Evolutionary conservation across 2,113 vertebrate species (phyloP).

Genomic region (Ibidorhyncha struthersii): DNA sequence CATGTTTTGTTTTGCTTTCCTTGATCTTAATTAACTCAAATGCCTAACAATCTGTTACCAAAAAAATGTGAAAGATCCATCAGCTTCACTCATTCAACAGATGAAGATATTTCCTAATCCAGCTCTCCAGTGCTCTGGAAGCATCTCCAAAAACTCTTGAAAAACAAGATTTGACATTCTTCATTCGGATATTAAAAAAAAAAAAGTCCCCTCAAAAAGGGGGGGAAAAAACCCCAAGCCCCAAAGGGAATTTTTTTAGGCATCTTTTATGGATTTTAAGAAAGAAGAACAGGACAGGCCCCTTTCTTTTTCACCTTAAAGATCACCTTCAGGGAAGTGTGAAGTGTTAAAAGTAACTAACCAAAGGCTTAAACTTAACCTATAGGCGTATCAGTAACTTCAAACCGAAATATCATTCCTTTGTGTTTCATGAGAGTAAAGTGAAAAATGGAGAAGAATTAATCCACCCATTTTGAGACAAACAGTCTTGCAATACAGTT

Average conservation of each 20-base stretch:
- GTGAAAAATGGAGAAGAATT: background rate
- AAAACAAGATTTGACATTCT: background rate
- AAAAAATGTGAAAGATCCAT: background rate
- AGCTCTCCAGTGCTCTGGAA: background rate
- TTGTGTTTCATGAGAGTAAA: background rate
- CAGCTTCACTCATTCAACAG: background rate
- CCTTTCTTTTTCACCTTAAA: background rate
- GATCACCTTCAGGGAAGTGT: background rate
- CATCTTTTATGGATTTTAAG: background rate
- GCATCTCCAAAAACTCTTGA: background rate
- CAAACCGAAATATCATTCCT: background rate
- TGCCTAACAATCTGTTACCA: background rate
- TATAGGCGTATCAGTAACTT: background rate
- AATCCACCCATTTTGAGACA: background rate
- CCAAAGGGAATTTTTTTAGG: background rate
- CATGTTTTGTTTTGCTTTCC: background rate
- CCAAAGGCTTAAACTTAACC: background rate
- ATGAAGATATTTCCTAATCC: background rate
- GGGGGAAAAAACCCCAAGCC: fast-evolving
- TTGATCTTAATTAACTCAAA: background rate
- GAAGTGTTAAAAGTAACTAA: background rate
- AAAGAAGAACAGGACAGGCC: background rate
- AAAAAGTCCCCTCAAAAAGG: background rate
- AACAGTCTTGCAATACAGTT: background rate
- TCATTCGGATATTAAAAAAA: background rate